Percentiles rank a stretch among this genome's conserved stretches.
These are phyloP conservation scores for Saguinus imperator DNA, from an alignment of 2,113 vertebrate species.

Conservation along the genomic window DNA sequence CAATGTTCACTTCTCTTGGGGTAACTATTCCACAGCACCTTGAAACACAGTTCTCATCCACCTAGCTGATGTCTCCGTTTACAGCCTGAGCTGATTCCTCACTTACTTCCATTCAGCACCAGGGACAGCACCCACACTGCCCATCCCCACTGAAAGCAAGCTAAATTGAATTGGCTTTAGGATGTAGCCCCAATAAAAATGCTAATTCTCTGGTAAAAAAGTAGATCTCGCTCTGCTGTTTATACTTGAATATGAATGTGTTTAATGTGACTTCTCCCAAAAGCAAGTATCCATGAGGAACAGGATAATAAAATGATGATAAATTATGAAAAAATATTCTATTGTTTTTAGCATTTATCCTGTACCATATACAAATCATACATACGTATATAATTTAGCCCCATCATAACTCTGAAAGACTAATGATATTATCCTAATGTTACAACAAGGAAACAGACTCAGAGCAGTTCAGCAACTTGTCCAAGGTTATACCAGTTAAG, in stretches of 20 bases:
- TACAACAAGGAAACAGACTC: slow-evolving; percentile 29
- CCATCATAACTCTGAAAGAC: neutral
- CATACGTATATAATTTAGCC: neutral
- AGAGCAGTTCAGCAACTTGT: neutral
- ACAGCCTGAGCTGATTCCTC: neutral
- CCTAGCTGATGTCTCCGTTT: too few relatives aligned
- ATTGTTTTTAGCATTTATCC: slow-evolving; percentile 15
- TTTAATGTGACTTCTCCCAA: slow-evolving; percentile 2
- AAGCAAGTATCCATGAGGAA: slow-evolving; percentile 12
- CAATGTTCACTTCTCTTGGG: neutral
- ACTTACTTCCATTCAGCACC: neutral
- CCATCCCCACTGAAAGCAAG: neutral
- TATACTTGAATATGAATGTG: neutral
- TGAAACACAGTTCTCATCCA: neutral
- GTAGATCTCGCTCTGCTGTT: neutral
- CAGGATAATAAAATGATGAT: slow-evolving; percentile 30
- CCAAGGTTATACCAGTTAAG: neutral
- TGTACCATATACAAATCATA: neutral
- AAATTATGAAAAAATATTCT: neutral
- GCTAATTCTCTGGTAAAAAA: neutral
- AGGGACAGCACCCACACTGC: neutral
- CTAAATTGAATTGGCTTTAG: neutral
- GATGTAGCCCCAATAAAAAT: neutral
- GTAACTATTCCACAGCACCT: neutral
- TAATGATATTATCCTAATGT: neutral